Evolutionary conservation across 2,888 invertebrate genomes (phyloP).

Genomic region (Drosophila diplacantha): DNA sequence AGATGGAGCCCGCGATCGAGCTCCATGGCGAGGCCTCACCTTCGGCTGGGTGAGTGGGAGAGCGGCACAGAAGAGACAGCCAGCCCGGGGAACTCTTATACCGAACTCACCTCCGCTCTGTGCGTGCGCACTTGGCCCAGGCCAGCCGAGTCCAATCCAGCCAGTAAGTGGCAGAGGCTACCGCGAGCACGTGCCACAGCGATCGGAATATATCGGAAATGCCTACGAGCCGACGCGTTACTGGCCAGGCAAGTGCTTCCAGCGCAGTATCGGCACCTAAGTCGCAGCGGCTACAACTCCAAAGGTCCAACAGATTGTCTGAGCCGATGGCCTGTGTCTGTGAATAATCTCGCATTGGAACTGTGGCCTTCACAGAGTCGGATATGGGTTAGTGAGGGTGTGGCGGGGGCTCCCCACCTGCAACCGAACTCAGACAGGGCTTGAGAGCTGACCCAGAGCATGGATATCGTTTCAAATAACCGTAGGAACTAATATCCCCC

Average conservation of each 20-base stretch:
- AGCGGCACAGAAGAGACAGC: constrained; percentile 13
- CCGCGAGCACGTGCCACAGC: constrained; percentile 27
- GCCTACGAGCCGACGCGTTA: constrained; percentile 39
- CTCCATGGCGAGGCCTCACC: neutral
- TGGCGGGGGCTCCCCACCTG: neutral
- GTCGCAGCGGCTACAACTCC: constrained; percentile 6
- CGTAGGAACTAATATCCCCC: too few species aligned
- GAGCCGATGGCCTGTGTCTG: neutral
- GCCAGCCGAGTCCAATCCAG: constrained; percentile 13
- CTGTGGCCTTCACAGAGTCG: neutral
- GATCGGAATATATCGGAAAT: constrained; percentile 53
- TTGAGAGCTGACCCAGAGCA: too few species aligned
- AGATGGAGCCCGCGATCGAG: neutral
- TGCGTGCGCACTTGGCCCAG: neutral
- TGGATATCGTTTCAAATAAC: too few species aligned
- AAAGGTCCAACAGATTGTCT: neutral
- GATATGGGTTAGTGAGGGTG: neutral
- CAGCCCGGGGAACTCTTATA: constrained; percentile 28
- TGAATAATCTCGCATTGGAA: neutral
- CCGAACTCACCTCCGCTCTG: neutral
- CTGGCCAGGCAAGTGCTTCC: constrained; percentile 6
- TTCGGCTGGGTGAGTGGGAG: neutral
- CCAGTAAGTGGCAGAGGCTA: constrained; percentile 38
- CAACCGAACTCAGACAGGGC: too few species aligned
- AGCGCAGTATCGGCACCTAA: neutral